A percentile compares a stretch with the other conserved stretches of the same genome.
Evolutionary conservation across 1,140 invertebrate genomes (phyloP).

Genomic region (Drosophila dunni): DNA sequence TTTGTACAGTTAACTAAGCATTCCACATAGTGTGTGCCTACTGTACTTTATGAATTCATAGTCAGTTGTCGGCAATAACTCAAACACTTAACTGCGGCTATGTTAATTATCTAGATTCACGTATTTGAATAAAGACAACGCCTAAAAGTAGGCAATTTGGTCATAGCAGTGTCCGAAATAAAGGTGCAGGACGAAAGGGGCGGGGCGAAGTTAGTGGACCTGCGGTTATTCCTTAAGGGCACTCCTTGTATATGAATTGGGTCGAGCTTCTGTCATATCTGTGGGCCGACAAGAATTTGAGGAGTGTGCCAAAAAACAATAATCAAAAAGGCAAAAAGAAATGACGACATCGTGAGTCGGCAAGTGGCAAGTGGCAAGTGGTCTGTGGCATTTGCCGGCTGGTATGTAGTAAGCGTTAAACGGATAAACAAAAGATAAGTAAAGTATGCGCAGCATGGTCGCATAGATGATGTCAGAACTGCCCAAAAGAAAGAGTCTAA

Average conservation of each 20-base stretch:
- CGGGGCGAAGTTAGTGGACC: no score
- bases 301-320: not conserved
- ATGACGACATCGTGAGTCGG: conserved; percentile 25
- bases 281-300: no score
- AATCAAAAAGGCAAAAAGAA: no score
- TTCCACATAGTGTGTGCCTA: not conserved
- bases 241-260: not conserved
- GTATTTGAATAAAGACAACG: conserved; percentile 15
- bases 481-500: not conserved
- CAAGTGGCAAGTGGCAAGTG: not conserved
- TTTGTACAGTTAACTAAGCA: no score
- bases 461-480: conserved; percentile 26
- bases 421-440: not conserved
- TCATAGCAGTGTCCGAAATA: conserved; percentile 3
- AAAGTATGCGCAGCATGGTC: not conserved
- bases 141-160: conserved; percentile 17
- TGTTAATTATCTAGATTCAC: conserved; percentile 13
- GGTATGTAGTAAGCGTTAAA: not conserved
- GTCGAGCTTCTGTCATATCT: not conserved
- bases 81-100: not conserved
- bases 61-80: not conserved
- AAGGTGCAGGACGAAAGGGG: not conserved
- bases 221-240: not conserved
- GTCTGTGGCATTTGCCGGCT: no score
- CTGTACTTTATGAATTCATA: not conserved